Evolutionary conservation across 1,140 invertebrate species (phyloP), one percentile per base, ranked within the genome.

Genomic region (Brachystomella parvula): DNA sequence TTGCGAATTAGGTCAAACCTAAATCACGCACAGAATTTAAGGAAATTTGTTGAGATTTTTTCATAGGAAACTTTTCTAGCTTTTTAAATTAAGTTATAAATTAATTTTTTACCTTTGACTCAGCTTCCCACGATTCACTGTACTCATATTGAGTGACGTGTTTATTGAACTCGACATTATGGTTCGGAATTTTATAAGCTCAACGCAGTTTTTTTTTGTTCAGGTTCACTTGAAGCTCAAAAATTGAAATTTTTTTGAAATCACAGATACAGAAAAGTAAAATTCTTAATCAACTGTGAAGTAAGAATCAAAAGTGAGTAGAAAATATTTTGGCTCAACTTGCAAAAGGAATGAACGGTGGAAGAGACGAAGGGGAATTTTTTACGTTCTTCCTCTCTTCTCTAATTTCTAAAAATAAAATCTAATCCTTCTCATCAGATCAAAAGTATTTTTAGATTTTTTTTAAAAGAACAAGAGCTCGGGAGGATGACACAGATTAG

Each of bases 1-100:
- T 98, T 98, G 78, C 91, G 89, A 69, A 96, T 88, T 77, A 98
- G 92, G 79, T 98, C 93, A 80, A 98, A 99, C 76, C 96, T 93
- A 79, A 1, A 9, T 19, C 6, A 39, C 35, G 19, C n/a, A n/a
- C n/a, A n/a, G n/a, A n/a, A n/a, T n/a, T 15, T 53, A 53, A 15
- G 24, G 24, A 53, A 53, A 53, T 17, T 17, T 26, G 49, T 15
- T 53, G 9, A 53, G 6, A 53, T 53, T 9, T 24, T n/a, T n/a
- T n/a, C n/a, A n/a, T n/a, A n/a, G 39, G 39, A 44, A n/a, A 44
- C 9, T 44, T 12, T 44, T 12, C 39, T 12, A 9, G n/a, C 39
- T 12, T 12, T 44, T 44, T 12, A 44, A 44, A 44, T 12, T 44
- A 53, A 53, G 49, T 15, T 53, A 19, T 9, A 53, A 53, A 6